Conservation (phyloP, 2,888 invertebrate species). For the Campoplex capitator region DNA sequence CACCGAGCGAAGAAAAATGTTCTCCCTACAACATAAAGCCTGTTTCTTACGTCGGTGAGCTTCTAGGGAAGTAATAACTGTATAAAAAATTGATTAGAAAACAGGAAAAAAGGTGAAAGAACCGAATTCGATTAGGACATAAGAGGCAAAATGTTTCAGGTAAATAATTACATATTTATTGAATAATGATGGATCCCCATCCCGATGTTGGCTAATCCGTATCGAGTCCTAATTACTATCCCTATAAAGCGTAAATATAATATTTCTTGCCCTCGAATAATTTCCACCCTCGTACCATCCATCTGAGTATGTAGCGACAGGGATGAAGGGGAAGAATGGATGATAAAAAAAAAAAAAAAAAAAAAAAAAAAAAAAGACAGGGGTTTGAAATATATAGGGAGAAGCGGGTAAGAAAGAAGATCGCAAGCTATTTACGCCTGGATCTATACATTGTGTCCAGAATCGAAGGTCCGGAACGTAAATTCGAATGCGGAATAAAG, state of each 20-base stretch:
- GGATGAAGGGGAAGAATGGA: background rate
- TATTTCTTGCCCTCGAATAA: background rate
- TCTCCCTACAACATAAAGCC: background rate
- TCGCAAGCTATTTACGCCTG: background rate
- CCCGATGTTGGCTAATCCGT: conserved; percentile 9
- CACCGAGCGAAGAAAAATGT: background rate
- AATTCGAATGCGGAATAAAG: background rate
- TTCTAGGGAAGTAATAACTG: background rate
- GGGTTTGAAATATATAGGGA: background rate
- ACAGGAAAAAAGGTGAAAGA: background rate
- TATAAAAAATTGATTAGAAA: background rate
- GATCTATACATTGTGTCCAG: background rate
- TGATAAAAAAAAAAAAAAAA: background rate
- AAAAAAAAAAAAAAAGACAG: background rate
- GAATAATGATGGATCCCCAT: conserved; percentile 8
- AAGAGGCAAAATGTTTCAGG: background rate
- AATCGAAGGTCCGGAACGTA: background rate
- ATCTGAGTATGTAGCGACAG: conserved; percentile 1
- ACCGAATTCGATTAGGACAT: background rate
- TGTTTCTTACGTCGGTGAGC: background rate
- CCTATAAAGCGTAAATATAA: conserved; percentile 22
- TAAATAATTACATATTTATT: background rate
- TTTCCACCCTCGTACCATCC: conserved; percentile 10
- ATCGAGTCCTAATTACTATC: conserved; percentile 47
- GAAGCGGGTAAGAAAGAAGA: background rate